A percentile compares a stretch with the other conserved stretches of the same genome.
Evolutionary conservation across 2,797 vertebrate species (phyloP).

Genomic region (Falco peregrinus): DNA sequence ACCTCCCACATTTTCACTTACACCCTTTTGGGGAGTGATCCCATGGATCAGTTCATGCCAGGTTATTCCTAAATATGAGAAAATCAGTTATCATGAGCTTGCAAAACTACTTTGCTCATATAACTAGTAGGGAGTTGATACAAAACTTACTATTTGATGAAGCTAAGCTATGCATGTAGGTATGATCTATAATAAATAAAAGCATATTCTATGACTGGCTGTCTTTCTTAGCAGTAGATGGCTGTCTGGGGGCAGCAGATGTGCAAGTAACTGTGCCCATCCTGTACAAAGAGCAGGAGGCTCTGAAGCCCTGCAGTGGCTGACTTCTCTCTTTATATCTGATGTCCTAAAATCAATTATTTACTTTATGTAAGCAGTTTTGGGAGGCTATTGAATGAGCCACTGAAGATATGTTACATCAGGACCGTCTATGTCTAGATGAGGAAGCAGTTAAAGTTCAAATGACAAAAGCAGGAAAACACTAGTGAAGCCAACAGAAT

Average conservation of each 20-base stretch:
- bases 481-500: not conserved
- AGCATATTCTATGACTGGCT: not conserved
- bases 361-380: not conserved
- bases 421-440: fast-evolving
- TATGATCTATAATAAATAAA: not conserved
- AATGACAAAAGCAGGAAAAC: not conserved
- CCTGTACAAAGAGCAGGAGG: not conserved
- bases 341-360: not conserved
- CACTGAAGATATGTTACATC: not conserved
- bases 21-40: not conserved
- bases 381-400: not conserved
- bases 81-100: not conserved
- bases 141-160: not conserved
- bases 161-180: not conserved
- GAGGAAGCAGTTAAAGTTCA: not conserved
- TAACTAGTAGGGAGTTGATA: not conserved
- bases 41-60: not conserved
- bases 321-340: not conserved
- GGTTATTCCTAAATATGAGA: not conserved
- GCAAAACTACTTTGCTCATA: not conserved
- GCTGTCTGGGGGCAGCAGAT: not conserved
- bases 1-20: not conserved
- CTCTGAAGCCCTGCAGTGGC: not conserved
- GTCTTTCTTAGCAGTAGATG: not conserved
- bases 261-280: not conserved